Evolutionary conservation across 2,797 vertebrate genomes (phyloP), one percentile per base, ranked within the genome.

Genomic region (Falco cherrug): DNA sequence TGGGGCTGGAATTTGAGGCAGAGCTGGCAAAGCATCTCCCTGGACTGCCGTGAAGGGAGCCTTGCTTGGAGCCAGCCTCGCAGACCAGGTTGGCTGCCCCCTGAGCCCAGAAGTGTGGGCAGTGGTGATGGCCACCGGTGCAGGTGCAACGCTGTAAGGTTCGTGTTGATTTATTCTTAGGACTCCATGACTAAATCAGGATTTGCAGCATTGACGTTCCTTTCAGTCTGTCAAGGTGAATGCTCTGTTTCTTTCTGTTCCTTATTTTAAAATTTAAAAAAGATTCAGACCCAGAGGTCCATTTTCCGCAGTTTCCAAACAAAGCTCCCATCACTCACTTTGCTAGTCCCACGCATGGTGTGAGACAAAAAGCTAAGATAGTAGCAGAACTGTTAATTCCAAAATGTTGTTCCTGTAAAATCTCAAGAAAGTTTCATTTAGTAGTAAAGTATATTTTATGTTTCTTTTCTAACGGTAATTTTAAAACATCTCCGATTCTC

Each of bases 271-370:
- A 76, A 45, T 39, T 16, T 6, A 45, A 18, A 48, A 24, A 19
- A 16, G 33, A 5, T 31, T 81, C 35, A 4, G 33, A 14, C 15
- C 51, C 17, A 22, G 9, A 10, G 24, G 73, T 12, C 51, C 20
- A 2, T 61, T 81, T 70, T 16, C 61, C 43, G 45, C 83, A 43
- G 20, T 43, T 80, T 87, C 69, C 61, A 81, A 16, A 15, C 15
- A 15, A 14, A 92, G 28, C 6, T 17, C 39, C n/a, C 68, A 3
- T 48, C 9, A 0, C 26, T 90, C 41, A 4, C 37, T 61, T 63
- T 19, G 73, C 63, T 13, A 0, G 48, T 63, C 51, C 74, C 9
- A 0, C 1, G 13, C 47, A 22, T 0, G 4, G n/a, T 1, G 35
- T 3, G 35, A 74, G 60, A 19, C 37, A 29, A 19, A 8, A 51